Evolutionary conservation across 1,140 invertebrate species (phyloP), one percentile per base, ranked within the genome.

Genomic region (Heterodera schachtii): DNA sequence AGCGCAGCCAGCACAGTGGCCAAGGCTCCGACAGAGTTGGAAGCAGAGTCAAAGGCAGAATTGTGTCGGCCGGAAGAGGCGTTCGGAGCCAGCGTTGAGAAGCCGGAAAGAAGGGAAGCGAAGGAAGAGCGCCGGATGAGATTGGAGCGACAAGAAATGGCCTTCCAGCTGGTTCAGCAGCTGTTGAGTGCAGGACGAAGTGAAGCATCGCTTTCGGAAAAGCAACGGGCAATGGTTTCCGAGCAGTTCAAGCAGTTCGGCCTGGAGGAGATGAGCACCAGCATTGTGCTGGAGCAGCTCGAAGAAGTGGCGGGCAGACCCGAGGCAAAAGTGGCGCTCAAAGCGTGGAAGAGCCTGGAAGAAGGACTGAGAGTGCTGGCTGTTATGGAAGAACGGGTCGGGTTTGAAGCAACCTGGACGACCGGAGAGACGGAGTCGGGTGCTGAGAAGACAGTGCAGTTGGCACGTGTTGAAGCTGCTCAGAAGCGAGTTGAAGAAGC

Each of bases 171-270:
- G 49, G 49, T 52, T 13, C 8, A 21, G 8, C 67, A 70, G 67
- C 67, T 70, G 1, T 70, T 70, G 67, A 21, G 67, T 70, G 67
- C 67, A 70, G 41, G n/a, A 19, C 8, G n/a, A 70, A n/a, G n/a
- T 16, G 8, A 70, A 70, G 67, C 3, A 3, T 11, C 41, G 8
- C 49, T 52, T 52, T 31, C 67, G 41, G 67, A 70, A 43, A 70
- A 70, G 67, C 67, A 70, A 70, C 67, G 13, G 2, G 49, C 49
- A 52, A 52, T 52, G 49, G 49, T 52, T 52, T 8, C 49, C 49
- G 49, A 52, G 49, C 43, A 78, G 41, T 31, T 69, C 67, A 70
- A 70, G n/a, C n/a, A 70, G 41, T 70, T 70, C 41, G 67, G 67
- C 8, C 8, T 43, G 41, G 67, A 70, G n/a, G 67, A 70, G 67